Evolutionary conservation across 2,113 vertebrate genomes (phyloP).

Genomic region (Strix uralensis): DNA sequence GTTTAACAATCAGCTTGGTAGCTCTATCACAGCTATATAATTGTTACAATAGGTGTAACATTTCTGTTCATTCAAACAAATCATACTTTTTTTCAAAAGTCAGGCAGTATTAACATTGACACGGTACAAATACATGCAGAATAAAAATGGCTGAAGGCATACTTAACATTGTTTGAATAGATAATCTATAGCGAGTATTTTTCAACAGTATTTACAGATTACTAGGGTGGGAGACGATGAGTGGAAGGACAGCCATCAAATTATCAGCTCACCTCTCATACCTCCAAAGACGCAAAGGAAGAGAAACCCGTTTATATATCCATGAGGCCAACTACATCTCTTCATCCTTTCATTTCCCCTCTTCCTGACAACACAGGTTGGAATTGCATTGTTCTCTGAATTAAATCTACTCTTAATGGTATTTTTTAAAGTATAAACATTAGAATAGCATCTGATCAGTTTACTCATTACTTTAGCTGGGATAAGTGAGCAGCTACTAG

Average conservation of each 20-base stretch:
- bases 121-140: background rate
- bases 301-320: background rate
- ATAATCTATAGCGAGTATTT: background rate
- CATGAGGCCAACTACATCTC: background rate
- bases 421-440: background rate
- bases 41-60: background rate
- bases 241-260: background rate
- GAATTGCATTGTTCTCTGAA: background rate
- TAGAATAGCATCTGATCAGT: background rate
- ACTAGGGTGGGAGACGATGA: background rate
- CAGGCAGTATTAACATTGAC: background rate
- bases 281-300: background rate
- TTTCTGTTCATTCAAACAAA: background rate
- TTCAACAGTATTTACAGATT: background rate
- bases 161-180: background rate
- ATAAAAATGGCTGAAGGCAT: background rate
- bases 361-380: background rate
- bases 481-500: background rate
- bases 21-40: background rate
- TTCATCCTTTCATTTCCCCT: background rate
- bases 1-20: background rate
- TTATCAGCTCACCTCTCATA: background rate
- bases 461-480: background rate
- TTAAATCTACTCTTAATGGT: background rate
- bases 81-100: background rate